phyloP scores from a whole-genome alignment of 1,140 invertebrate genomes.

The Zeugodacus cucurbitae region DNA sequence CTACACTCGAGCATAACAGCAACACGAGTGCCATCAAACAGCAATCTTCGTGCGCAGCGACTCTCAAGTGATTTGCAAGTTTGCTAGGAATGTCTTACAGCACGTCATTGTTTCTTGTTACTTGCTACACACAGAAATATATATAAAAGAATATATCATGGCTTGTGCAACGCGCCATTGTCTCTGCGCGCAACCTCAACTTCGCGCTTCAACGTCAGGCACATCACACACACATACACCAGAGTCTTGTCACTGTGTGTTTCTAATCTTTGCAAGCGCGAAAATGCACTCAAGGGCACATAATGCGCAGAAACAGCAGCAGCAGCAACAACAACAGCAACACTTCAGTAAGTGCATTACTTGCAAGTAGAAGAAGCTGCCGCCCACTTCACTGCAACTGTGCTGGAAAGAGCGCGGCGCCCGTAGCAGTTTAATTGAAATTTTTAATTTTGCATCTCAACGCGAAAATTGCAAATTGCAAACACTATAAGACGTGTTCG shows the following conservation, averaged over 20 bases:
- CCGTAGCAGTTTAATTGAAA: slow-evolving; percentile 32
- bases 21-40: background rate
- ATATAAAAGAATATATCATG: background rate
- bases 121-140: background rate
- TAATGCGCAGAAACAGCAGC: background rate
- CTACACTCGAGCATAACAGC: background rate
- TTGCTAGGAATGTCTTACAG: background rate
- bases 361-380: background rate
- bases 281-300: slow-evolving; percentile 34
- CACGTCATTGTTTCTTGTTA: background rate
- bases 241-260: background rate
- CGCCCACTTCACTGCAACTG: background rate
- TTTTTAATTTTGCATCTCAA: slow-evolving; percentile 29
- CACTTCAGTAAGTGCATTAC: background rate
- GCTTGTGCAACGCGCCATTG: background rate
- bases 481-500: background rate
- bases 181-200: background rate
- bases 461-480: background rate
- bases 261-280: background rate
- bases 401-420: background rate
- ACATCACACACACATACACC: too few relatives aligned
- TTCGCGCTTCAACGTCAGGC: background rate
- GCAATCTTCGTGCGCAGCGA: background rate
- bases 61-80: background rate
- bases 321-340: background rate